Conservation (phyloP, 2,888 invertebrate species). For the Cancer borealis region DNA sequence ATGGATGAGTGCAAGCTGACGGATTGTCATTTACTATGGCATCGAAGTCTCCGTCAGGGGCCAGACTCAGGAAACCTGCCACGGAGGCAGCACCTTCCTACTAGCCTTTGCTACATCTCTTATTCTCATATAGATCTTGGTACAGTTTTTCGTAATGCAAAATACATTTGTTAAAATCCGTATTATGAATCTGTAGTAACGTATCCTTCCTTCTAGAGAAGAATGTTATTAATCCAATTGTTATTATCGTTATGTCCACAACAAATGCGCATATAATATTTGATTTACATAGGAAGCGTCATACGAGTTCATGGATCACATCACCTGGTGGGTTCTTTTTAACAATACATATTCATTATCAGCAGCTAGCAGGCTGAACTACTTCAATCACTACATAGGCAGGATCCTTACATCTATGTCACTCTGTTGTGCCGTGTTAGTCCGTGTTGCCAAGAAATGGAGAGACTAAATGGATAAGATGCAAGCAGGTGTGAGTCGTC, state of each 20-base stretch:
- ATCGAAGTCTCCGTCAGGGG: conserved; percentile 25
- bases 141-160: background rate
- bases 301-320: background rate
- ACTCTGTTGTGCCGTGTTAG: background rate
- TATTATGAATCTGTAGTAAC: background rate
- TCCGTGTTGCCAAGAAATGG: background rate
- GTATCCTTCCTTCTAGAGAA: background rate
- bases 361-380: background rate
- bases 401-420: background rate
- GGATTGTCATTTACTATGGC: background rate
- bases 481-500: conserved; percentile 31
- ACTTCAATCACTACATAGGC: background rate
- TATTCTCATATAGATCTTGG: background rate
- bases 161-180: background rate
- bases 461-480: background rate
- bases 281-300: background rate
- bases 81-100: background rate
- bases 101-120: background rate
- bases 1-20: background rate
- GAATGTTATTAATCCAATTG: background rate
- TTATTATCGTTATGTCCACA: background rate
- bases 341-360: background rate
- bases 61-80: background rate
- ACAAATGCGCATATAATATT: background rate
- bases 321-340: background rate